These are phyloP conservation scores for Erythrocebus patas DNA, from an alignment of 2,113 vertebrate genomes.

Conservation along the genomic window DNA sequence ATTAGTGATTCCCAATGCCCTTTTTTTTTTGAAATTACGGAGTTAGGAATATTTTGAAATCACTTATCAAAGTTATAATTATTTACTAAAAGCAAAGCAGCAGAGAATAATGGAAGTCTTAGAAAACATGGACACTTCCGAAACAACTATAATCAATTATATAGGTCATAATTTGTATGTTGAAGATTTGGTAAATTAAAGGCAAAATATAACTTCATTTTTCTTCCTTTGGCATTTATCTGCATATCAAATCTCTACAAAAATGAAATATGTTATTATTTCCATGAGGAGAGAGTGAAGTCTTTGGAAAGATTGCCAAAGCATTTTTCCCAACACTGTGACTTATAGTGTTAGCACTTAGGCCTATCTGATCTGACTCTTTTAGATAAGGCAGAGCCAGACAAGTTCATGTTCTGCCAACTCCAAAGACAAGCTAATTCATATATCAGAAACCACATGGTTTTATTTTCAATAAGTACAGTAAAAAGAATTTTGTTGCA, in stretches of 20 bases:
- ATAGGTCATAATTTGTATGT: not conserved
- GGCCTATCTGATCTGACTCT: conserved; percentile 20
- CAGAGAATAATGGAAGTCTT: not conserved
- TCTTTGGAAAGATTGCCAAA: conserved; percentile 10
- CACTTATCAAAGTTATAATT: not conserved
- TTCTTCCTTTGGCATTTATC: not conserved
- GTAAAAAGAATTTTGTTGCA: not conserved
- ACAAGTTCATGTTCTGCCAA: not conserved
- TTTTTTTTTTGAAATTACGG: not conserved
- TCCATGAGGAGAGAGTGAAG: not conserved
- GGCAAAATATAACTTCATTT: not conserved
- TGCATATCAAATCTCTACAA: not conserved
- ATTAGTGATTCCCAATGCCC: not conserved
- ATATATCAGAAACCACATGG: not conserved
- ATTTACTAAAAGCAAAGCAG: not conserved
- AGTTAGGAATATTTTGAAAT: not conserved
- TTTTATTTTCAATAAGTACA: not conserved
- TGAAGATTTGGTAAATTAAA: not conserved
- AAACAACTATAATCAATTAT: not conserved
- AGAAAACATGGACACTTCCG: not conserved
- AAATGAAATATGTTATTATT: not conserved
- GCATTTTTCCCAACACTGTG: conserved; percentile 18
- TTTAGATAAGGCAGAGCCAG: conserved; percentile 54
- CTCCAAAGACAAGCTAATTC: not conserved
- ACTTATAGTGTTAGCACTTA: conserved; percentile 56